Evolutionary conservation across 92 coral and sea anemone species (phyloP).

Genomic region (Metridium senile): DNA sequence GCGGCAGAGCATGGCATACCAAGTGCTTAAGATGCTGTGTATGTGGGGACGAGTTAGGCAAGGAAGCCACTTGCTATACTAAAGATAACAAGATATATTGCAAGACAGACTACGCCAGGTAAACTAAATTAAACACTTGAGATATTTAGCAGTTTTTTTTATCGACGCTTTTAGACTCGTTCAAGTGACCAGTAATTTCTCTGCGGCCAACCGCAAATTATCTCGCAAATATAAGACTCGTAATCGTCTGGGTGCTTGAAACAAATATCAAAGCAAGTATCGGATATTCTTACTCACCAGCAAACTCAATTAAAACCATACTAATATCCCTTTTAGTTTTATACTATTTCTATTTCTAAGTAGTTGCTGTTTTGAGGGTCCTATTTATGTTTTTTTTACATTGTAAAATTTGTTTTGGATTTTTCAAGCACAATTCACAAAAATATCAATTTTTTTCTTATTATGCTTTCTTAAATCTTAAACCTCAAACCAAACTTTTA

Average conservation of each 20-base stretch:
- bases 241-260: not conserved
- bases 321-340: no score
- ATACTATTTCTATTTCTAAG: not conserved
- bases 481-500: no score
- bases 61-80: constrained; percentile 98
- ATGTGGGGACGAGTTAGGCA: constrained; percentile 85
- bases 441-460: no score
- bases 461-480: no score
- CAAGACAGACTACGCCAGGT: constrained; percentile 98
- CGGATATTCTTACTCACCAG: not conserved
- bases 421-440: no score
- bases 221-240: constrained; percentile 13
- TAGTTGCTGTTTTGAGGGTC: not conserved
- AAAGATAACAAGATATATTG: constrained; percentile 94
- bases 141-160: not conserved
- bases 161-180: not conserved
- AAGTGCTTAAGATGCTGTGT: constrained; percentile 87
- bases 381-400: not conserved
- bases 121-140: not conserved
- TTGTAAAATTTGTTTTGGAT: not conserved
- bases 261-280: not conserved
- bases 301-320: not conserved
- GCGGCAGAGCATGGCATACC: constrained; percentile 95
- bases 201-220: constrained; percentile 37
- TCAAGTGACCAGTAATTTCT: constrained; percentile 28